These are phyloP conservation scores for Salmo trutta DNA, from an alignment of 2,797 vertebrate genomes.

Conservation along the genomic window DNA sequence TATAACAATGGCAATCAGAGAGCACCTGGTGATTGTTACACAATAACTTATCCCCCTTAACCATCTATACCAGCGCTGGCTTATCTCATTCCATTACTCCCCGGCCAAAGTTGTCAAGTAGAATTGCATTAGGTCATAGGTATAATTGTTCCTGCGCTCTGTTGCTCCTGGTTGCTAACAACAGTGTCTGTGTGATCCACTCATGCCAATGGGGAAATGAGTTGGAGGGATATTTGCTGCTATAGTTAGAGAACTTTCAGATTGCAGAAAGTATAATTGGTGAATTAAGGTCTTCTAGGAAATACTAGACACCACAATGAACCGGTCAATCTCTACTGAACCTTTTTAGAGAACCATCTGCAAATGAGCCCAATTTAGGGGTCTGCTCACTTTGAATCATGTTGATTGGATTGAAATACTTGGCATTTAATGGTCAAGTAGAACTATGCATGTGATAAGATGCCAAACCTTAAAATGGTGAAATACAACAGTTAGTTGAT, in stretches of 20 bases:
- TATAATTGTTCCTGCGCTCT: constrained; percentile 33
- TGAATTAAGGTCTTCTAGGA: background rate
- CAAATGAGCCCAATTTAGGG: background rate
- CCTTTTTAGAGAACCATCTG: background rate
- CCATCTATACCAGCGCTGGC: background rate
- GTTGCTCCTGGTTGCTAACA: constrained; percentile 38
- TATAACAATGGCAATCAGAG: too few species aligned
- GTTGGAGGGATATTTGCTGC: too few species aligned
- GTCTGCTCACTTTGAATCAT: background rate
- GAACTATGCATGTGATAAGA: too few species aligned
- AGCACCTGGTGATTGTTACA: background rate
- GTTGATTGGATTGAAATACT: too few species aligned
- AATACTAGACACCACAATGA: background rate
- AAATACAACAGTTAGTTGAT: too few species aligned
- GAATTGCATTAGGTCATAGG: background rate
- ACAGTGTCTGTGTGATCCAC: too few species aligned
- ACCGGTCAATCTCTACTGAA: background rate
- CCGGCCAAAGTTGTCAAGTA: background rate
- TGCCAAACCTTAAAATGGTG: too few species aligned
- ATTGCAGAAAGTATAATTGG: background rate
- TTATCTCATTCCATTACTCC: background rate
- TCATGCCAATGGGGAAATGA: too few species aligned
- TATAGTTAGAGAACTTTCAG: background rate
- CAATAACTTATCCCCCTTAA: background rate
- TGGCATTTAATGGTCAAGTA: too few species aligned